Conservation (phyloP, 2,888 invertebrate genomes). For the Mimumesa dahlbomi region DNA sequence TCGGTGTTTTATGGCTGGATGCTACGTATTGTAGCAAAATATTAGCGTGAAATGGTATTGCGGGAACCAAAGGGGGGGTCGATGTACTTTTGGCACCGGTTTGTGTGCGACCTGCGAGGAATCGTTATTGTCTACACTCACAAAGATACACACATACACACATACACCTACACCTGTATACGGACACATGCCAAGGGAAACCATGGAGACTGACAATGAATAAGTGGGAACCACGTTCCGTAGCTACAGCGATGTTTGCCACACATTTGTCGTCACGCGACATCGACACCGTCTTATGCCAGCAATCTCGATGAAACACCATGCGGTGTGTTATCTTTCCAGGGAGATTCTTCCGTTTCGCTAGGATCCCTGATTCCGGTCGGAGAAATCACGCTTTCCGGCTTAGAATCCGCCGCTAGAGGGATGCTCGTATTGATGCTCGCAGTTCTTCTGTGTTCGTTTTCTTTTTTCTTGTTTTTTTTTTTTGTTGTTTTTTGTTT, state of each 20-base stretch:
- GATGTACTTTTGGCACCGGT: conserved; percentile 60
- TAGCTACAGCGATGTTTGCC: conserved; percentile 52
- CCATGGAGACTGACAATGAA: conserved; percentile 54
- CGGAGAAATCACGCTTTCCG: too few species aligned
- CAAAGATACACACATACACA: too few species aligned
- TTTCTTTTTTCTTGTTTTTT: too few species aligned
- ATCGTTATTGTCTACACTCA: too few species aligned
- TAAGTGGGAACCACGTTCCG: conserved; percentile 39
- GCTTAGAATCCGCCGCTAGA: too few species aligned
- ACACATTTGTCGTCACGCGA: conserved; percentile 55
- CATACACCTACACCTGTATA: conserved; percentile 12
- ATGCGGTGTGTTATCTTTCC: conserved; percentile 2
- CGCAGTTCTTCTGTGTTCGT: too few species aligned
- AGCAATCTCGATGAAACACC: conserved; percentile 45
- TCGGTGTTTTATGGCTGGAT: conserved; percentile 41
- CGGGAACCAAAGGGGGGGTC: conserved; percentile 44
- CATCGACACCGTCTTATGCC: conserved; percentile 52
- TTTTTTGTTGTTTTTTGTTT: too few species aligned
- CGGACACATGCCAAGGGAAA: background rate
- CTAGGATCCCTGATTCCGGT: too few species aligned
- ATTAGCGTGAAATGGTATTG: conserved; percentile 53
- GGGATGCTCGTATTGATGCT: too few species aligned
- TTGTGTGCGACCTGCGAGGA: conserved; percentile 21
- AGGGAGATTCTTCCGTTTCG: conserved; percentile 1
- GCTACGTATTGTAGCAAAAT: conserved; percentile 46